Conservation (phyloP, 2,888 invertebrate species). For the Unio pictorum region DNA sequence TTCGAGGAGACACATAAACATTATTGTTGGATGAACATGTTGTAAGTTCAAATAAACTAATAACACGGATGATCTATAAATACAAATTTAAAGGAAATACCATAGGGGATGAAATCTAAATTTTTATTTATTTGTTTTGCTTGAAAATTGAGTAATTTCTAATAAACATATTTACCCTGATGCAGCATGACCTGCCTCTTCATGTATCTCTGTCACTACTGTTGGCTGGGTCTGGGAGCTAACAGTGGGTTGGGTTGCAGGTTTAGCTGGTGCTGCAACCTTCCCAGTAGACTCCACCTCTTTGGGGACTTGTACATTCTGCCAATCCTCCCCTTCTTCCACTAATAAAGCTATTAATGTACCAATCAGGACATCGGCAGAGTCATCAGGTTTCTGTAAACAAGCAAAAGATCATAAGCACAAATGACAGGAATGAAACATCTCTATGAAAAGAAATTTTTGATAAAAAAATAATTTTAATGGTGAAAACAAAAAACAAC, state of each 20-base stretch:
- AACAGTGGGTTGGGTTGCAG: slow-evolving; percentile 24
- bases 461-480: neutral
- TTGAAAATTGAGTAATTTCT: no score
- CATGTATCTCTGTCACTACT: neutral
- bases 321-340: slow-evolving; percentile 78
- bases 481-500: neutral
- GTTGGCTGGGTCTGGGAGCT: slow-evolving; percentile 21
- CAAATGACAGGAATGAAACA: neutral
- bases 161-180: no score
- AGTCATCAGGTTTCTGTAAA: slow-evolving; percentile 73
- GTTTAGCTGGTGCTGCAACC: slow-evolving; percentile 1
- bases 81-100: no score
- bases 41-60: no score
- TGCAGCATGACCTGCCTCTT: no score
- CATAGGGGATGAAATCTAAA: no score
- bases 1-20: no score
- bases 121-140: no score
- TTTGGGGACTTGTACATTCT: slow-evolving; percentile 70
- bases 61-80: no score
- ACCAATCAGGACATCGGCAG: slow-evolving; percentile 75
- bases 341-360: slow-evolving; percentile 77
- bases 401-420: neutral
- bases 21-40: no score
- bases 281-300: slow-evolving; percentile 18
- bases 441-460: neutral